Evolutionary conservation across 2,797 vertebrate genomes (phyloP), one percentile per base, ranked within the genome.

Genomic region (Chlorospingus semifuscus): DNA sequence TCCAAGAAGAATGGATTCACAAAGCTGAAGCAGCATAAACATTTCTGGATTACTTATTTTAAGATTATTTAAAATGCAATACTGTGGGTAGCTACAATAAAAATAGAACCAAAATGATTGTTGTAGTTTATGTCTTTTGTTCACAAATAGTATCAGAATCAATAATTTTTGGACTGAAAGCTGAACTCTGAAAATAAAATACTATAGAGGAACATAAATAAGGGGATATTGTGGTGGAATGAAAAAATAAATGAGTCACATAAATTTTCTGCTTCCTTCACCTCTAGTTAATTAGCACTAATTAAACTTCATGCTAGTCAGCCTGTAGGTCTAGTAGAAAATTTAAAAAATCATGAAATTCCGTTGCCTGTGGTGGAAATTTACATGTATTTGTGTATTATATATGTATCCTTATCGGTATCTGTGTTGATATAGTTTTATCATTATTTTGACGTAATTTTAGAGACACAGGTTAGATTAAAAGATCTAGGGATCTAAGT

Each of bases 241-340:
- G 9, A 20, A 82, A 89, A 89, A 87, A 90, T 60, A 83, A 90
- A 80, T 65, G 15, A 87, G 41, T 75, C 21, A 52, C 23, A 66
- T 72, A 80, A 81, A 91, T 94, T 95, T 94, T 94, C 39, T 87
- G 11, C 49, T 94, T 93, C 52, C 29, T 85, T 92, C 68, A 92
- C 90, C 68, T 93, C 76, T 82, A 57, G 74, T 60, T 93, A 82
- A 85, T 89, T 75, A 80, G 3, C n/a, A 63, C 15, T 75, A 91
- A 93, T 78, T 91, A 87, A 74, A 90, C 81, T 80, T 82, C 29
- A 66, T 87, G 32, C 49, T 82, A 89, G 34, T 83, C 76, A 93
- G 23, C 19, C 42, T 68, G 11, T 64, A 59, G 79, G 9, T 71
- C 83, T 79, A 81, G 49, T 27, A 87, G 23, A 42, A 18, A 79